Percentiles rank a stretch among this genome's conserved stretches.
These are phyloP conservation scores for Monomorium pharaonis DNA, from an alignment of 1,140 invertebrate species.

Conservation along the genomic window DNA sequence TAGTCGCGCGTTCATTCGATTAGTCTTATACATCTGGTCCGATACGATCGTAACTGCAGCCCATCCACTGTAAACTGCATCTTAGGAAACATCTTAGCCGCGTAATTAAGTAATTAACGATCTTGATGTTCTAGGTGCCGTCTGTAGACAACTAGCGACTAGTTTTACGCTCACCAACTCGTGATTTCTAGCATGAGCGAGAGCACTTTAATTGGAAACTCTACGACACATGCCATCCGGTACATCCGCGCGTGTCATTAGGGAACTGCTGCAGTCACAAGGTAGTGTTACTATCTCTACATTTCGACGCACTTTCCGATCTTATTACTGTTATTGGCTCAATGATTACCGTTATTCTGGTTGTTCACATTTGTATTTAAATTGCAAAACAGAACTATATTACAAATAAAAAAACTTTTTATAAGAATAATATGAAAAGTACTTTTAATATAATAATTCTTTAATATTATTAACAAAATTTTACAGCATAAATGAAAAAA, in stretches of 20 bases:
- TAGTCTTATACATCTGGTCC: neutral
- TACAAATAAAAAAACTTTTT: neutral
- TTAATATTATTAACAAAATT: neutral
- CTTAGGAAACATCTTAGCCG: slow-evolving; percentile 30
- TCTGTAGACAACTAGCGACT: slow-evolving; percentile 62
- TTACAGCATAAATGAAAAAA: neutral
- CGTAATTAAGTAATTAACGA: slow-evolving; percentile 76
- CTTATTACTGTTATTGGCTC: neutral
- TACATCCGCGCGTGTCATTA: slow-evolving; percentile 64
- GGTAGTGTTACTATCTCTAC: slow-evolving; percentile 5
- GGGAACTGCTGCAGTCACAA: slow-evolving; percentile 67
- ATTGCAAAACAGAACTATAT: neutral
- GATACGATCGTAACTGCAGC: slow-evolving; percentile 21
- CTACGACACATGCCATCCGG: slow-evolving; percentile 60
- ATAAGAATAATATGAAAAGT: neutral
- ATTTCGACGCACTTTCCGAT: neutral
- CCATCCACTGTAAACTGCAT: slow-evolving; percentile 47
- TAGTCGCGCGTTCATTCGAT: neutral
- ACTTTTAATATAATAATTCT: neutral
- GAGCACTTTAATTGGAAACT: slow-evolving; percentile 68
- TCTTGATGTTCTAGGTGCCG: slow-evolving; percentile 56
- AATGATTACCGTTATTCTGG: neutral
- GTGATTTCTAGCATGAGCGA: slow-evolving; percentile 69
- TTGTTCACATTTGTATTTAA: neutral
- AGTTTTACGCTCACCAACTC: slow-evolving; percentile 66